These are phyloP conservation scores for Pseudonaja textilis DNA, from an alignment of 2,113 vertebrate genomes.

Conservation along the genomic window DNA sequence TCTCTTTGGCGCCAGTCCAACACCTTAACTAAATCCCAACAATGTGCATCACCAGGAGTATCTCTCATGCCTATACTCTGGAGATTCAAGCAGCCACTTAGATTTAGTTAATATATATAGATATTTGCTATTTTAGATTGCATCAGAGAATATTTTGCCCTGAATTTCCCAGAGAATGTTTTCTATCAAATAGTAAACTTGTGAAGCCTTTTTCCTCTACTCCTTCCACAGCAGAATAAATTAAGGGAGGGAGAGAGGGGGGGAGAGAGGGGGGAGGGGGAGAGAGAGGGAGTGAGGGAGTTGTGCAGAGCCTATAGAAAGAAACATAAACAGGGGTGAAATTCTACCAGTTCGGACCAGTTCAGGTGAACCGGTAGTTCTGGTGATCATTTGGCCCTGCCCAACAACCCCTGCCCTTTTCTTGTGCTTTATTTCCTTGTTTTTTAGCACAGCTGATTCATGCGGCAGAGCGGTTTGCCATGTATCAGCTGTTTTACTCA, in stretches of 20 bases:
- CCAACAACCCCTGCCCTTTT: no score
- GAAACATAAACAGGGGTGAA: no score
- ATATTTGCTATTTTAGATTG: background rate
- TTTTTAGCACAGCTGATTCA: no score
- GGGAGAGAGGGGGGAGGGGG: no score
- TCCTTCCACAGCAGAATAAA: background rate
- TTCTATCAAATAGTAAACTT: background rate
- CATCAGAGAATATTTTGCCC: background rate
- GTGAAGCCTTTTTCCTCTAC: background rate
- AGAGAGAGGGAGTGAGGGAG: no score
- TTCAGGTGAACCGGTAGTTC: no score
- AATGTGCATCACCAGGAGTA: background rate
- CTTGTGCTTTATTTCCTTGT: no score
- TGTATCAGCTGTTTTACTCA: no score
- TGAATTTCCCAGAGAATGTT: background rate
- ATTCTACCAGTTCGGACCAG: no score
- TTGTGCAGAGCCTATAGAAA: background rate
- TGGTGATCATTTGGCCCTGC: no score
- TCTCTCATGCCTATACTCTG: background rate
- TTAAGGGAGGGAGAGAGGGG: background rate
- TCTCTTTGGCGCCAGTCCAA: background rate
- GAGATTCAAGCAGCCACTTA: background rate
- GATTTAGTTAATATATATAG: background rate
- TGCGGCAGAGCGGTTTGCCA: no score
- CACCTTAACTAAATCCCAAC: background rate